These are phyloP conservation scores for Morinoia aosen DNA, from an alignment of 2,888 invertebrate species.

Conservation along the genomic window DNA sequence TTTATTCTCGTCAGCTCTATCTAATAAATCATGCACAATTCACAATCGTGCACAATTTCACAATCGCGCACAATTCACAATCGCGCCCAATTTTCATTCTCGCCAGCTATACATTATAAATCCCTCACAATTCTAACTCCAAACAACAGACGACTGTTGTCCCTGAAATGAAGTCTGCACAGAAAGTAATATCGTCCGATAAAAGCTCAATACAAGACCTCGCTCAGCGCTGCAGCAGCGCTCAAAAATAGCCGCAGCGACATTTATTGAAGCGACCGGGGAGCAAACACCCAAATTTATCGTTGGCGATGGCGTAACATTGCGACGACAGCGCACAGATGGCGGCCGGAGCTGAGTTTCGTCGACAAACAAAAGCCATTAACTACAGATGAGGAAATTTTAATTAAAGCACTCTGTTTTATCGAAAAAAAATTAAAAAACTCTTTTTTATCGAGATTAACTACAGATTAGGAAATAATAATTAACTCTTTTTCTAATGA, in stretches of 20 bases:
- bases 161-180: background rate
- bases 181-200: background rate
- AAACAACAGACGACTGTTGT: background rate
- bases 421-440: too few species aligned
- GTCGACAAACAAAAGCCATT: background rate
- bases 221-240: background rate
- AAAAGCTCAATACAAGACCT: background rate
- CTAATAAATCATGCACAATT: too few species aligned
- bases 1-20: too few species aligned
- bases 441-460: too few species aligned
- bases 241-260: background rate
- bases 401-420: too few species aligned
- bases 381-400: background rate
- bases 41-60: too few species aligned
- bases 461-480: too few species aligned
- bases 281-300: background rate
- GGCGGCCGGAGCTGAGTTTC: background rate
- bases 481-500: too few species aligned
- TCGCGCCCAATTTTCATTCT: too few species aligned
- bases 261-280: background rate
- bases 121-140: background rate
- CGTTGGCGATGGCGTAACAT: background rate
- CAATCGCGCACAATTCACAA: too few species aligned
- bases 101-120: background rate
- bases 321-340: background rate